Conservation (phyloP, 2,888 invertebrate species). For the Zaprionus obscuricornis region DNA sequence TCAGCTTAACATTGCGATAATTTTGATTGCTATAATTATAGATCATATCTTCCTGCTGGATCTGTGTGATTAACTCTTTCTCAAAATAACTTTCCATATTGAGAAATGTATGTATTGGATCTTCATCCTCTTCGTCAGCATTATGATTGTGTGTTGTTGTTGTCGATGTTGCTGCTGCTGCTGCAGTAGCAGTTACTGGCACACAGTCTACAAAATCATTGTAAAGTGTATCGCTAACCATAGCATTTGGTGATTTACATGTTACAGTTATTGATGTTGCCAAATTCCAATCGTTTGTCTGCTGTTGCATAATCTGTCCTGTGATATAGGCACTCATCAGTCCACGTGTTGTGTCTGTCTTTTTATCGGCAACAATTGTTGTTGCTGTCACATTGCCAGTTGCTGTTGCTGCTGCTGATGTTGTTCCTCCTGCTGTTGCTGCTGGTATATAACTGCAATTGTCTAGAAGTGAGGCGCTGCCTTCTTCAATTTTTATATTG, state of each 20-base stretch:
- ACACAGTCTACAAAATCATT: slow-evolving; percentile 77
- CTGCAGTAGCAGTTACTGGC: slow-evolving; percentile 47
- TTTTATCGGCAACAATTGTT: slow-evolving; percentile 51
- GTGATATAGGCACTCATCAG: slow-evolving; percentile 50
- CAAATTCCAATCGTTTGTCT: slow-evolving; percentile 72
- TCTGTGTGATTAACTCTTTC: slow-evolving; percentile 78
- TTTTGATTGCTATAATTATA: slow-evolving; percentile 78
- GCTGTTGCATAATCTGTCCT: slow-evolving; percentile 55
- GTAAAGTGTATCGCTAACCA: slow-evolving; percentile 67
- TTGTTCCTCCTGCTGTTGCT: slow-evolving; percentile 36
- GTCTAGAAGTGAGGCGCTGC: slow-evolving; percentile 45
- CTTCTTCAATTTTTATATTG: slow-evolving; percentile 74
- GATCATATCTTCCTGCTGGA: slow-evolving; percentile 77
- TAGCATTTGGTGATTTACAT: slow-evolving; percentile 45
- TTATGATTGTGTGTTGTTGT: neutral
- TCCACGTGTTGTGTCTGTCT: slow-evolving; percentile 45
- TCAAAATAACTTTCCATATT: slow-evolving; percentile 82
- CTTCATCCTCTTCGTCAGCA: slow-evolving; percentile 80
- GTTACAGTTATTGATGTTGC: slow-evolving; percentile 46
- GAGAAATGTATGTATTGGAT: slow-evolving; percentile 81
- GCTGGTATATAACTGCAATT: slow-evolving; percentile 56
- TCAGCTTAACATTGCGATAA: slow-evolving; percentile 80
- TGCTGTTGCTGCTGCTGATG: slow-evolving; percentile 19
- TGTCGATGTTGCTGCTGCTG: slow-evolving; percentile 37
- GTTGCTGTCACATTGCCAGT: slow-evolving; percentile 19